Percentiles rank a stretch among this genome's conserved stretches.
Conservation (phyloP, 2,888 invertebrate genomes). For the Mimas tiliae region DNA sequence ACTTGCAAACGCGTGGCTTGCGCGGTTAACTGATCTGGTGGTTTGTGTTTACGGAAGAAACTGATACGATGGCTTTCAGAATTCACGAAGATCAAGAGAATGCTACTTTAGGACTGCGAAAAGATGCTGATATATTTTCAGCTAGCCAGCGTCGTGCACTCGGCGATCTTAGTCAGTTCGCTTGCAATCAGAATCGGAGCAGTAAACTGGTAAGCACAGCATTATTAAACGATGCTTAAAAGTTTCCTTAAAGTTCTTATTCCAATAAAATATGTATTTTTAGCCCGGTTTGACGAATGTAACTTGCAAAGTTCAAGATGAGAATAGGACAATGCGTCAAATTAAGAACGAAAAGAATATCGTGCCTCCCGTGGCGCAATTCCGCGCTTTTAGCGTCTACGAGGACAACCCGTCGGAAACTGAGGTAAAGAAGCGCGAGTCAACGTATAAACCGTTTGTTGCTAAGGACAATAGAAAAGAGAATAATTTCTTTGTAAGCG, state of each 20-base stretch:
- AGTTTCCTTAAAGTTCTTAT: conserved; percentile 31
- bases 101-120: conserved; percentile 79
- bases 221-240: not conserved
- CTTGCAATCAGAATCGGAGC: conserved; percentile 81
- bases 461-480: conserved; percentile 69
- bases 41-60: conserved; percentile 71
- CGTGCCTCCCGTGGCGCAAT: conserved; percentile 87
- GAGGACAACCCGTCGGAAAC: conserved; percentile 85
- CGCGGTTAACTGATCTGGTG: conserved; percentile 51
- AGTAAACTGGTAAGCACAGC: conserved; percentile 80
- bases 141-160: conserved; percentile 87
- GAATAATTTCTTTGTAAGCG: conserved; percentile 64
- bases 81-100: conserved; percentile 93
- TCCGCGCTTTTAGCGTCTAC: conserved; percentile 91
- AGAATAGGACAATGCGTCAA: conserved; percentile 73
- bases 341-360: conserved; percentile 81
- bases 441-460: conserved; percentile 74
- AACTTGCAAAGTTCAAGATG: conserved; percentile 78
- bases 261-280: conserved; percentile 27
- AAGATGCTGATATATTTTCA: conserved; percentile 79
- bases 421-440: conserved; percentile 74
- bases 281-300: conserved; percentile 77
- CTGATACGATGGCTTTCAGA: conserved; percentile 88
- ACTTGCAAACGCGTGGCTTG: conserved; percentile 49
- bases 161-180: conserved; percentile 86